Conservation (phyloP, 2,888 invertebrate species). For the Balanococcus diminutus region DNA sequence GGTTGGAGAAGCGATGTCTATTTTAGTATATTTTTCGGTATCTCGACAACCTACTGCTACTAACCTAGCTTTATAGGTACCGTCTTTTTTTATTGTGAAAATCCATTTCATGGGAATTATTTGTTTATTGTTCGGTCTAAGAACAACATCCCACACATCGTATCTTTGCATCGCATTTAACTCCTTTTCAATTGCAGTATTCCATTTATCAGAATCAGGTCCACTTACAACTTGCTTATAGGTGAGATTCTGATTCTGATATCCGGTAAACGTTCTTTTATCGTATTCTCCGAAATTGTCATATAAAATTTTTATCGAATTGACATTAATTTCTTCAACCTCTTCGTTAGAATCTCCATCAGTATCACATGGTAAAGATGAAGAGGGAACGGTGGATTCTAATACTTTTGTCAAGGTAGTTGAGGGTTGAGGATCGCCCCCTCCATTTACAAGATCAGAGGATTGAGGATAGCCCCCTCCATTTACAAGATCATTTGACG, state of each 20-base stretch:
- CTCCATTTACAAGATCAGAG: not conserved
- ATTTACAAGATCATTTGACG: not conserved
- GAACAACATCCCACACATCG: conserved; percentile 1
- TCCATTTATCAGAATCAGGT: not conserved
- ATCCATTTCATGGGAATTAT: too few relatives aligned
- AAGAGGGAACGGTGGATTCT: not conserved
- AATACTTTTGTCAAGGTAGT: too few relatives aligned
- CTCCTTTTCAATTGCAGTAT: conserved; percentile 18
- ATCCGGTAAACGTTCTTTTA: not conserved
- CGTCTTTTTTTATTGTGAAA: conserved; percentile 6
- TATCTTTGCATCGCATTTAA: not conserved
- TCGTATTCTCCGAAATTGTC: conserved; percentile 1
- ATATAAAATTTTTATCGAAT: not conserved
- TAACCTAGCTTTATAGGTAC: conserved; percentile 28
- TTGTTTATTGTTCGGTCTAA: not conserved
- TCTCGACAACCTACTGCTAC: conserved; percentile 47
- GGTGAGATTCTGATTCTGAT: not conserved
- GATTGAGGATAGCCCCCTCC: too few relatives aligned
- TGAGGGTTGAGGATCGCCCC: too few relatives aligned
- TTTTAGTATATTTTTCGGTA: conserved; percentile 40
- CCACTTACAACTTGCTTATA: not conserved
- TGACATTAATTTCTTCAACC: not conserved
- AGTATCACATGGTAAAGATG: not conserved
- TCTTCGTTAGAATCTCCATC: not conserved
- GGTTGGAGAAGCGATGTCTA: conserved; percentile 5